phyloP scores from a whole-genome alignment of 2,888 invertebrate genomes.

The Atherix ibis region DNA sequence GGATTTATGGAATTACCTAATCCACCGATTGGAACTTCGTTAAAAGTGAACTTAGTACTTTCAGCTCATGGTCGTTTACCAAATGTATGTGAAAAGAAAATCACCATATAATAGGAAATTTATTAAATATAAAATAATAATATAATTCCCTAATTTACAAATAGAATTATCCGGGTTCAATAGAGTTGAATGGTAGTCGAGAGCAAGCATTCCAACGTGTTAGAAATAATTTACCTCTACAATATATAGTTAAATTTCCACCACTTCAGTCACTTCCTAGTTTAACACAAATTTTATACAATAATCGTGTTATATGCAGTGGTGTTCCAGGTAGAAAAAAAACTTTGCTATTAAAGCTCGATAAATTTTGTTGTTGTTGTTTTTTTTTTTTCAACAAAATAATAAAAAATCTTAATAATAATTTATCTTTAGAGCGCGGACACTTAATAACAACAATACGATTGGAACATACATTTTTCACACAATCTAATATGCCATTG shows the following conservation, averaged over 20 bases:
- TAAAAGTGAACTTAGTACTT: constrained; percentile 23
- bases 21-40: constrained; percentile 21
- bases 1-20: constrained; percentile 2
- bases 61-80: constrained; percentile 26
- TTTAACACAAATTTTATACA: constrained; percentile 39
- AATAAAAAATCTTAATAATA: neutral
- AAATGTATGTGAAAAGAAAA: constrained; percentile 19
- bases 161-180: constrained; percentile 3
- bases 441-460: constrained; percentile 27
- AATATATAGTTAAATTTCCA: constrained; percentile 45
- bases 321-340: constrained; percentile 37
- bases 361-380: too few relatives aligned
- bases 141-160: neutral
- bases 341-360: neutral
- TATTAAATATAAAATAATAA: too few relatives aligned
- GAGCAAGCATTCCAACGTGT: constrained; percentile 19
- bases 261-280: constrained; percentile 39
- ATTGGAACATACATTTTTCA: constrained; percentile 22
- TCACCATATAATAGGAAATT: neutral
- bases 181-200: constrained; percentile 1
- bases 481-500: too few relatives aligned
- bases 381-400: neutral
- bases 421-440: constrained; percentile 19
- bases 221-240: constrained; percentile 23
- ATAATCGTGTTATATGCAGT: constrained; percentile 40